Evolutionary conservation across 2,797 vertebrate genomes (phyloP), one percentile per base, ranked within the genome.

Genomic region (Basileuterus tristriatus): DNA sequence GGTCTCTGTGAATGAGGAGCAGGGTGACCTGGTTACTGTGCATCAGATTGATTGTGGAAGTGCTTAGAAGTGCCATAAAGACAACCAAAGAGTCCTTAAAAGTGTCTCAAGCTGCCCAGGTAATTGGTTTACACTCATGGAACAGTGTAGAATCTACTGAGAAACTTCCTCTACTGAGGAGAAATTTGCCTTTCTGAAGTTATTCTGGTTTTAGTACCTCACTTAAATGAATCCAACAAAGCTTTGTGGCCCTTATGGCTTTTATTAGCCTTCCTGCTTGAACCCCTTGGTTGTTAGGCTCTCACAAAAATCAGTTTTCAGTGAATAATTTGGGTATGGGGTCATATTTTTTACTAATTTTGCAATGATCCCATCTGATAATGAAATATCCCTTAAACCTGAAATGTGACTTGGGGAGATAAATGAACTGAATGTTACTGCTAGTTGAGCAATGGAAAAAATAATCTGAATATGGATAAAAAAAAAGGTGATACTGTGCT

Each of bases 111-210:
- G 55, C 41, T 78, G 2, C 52, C 39, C 36, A 47, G 36, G 9
- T 44, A 41, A 50, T 68, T 53, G 24, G 16, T 87, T 65, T 39
- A 5, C 14, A 16, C 37, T 74, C 13, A 0, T 19, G 41, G 77
- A 75, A 56, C 2, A 0, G 6, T 8, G 34, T 11, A 22, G 36
- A n/a, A 26, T 67, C 32, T 5, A 1, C 0, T 49, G 47, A 43
- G 68, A 59, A 80, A 7, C 23, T 30, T 80, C 63, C 63, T 87
- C 69, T 89, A 2, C 53, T 83, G 87, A 67, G 34, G 82, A 81
- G 19, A 62, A 86, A 20, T 41, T 64, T 53, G 11, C 50, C 12
- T 77, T 68, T 62, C 27, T 91, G 52, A 36, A 47, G 34, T n/a
- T 43, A 27, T 15, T 74, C 34, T 72, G 68, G 15, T 69, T 64